Evolutionary conservation across 2,113 vertebrate genomes (phyloP), one percentile per base, ranked within the genome.

Genomic region (Zosterops japonicus): DNA sequence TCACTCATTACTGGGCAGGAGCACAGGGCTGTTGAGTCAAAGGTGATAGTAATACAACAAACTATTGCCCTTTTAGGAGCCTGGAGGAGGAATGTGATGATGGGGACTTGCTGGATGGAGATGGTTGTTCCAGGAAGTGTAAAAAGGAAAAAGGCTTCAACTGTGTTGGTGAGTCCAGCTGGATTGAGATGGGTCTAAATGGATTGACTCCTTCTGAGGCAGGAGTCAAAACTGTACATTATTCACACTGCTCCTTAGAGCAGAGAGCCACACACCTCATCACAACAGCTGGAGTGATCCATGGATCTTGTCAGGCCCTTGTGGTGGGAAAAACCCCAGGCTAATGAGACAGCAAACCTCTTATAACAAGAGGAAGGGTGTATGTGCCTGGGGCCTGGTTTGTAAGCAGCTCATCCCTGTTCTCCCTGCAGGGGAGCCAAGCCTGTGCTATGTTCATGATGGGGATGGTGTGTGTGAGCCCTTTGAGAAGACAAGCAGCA

Each of bases 61-160:
- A 4, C 56, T 92, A 18, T 61, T 59, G 39, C 68, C 36, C 49
- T 87, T 35, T 69, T 67, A 99, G 99, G 97, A 97, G 53, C 59
- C 82, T 97, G 50, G 97, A 95, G 41, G 99, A 99, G 76, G 98
- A 99, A 84, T 99, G 99, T 33, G 99, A 99, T 72, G 99, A 99
- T 78, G 98, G 98, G 33, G 98, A 99, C 90, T 97, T 99, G 76
- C 44, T 99, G 96, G 98, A 98, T 35, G 98, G 98, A 56, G 99
- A 99, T 20, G 99, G 99, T 68, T 99, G 99, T 91, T 99, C 99
- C n/a, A 98, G 98, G 96, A 98, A 97, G 16, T 99, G 99, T 93
- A 88, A 87, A 36, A 98, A 98, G 69, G 99, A 99, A 87, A 91
- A 94, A 89, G 98, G 98, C 80, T 99, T 99, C 96, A 98, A 98